Conservation (phyloP, 2,888 invertebrate genomes). For the Chalcosyrphus nemorum region DNA sequence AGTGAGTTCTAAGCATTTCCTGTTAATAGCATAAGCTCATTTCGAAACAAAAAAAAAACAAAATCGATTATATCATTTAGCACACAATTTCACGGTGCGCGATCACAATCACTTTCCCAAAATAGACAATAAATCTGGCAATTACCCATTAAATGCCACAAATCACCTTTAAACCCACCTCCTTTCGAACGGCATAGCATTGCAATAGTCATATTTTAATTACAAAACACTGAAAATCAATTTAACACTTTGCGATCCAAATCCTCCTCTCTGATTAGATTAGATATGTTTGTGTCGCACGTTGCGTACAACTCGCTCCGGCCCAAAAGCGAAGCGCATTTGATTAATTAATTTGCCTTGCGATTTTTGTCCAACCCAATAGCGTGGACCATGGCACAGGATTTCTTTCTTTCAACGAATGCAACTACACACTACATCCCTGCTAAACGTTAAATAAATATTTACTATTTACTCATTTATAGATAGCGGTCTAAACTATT, state of each 20-base stretch:
- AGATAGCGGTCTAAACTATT: conserved; percentile 44
- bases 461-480: conserved; percentile 45
- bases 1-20: neutral
- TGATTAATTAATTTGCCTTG: conserved; percentile 30
- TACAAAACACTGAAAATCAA: conserved; percentile 69
- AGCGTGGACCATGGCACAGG: conserved; percentile 1
- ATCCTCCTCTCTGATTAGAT: conserved; percentile 64
- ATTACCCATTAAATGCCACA: conserved; percentile 39
- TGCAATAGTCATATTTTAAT: conserved; percentile 63
- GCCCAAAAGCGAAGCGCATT: neutral
- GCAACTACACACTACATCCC: conserved; percentile 36
- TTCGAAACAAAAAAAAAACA: neutral
- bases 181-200: conserved; percentile 3
- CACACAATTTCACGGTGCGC: neutral
- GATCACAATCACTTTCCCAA: conserved; percentile 21
- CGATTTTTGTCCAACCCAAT: conserved; percentile 1
- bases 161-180: conserved; percentile 44
- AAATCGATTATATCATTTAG: neutral
- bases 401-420: conserved; percentile 11
- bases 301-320: conserved; percentile 1
- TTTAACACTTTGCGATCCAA: conserved; percentile 61
- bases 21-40: conserved; percentile 15
- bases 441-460: conserved; percentile 44
- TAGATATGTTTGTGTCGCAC: conserved; percentile 45
- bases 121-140: conserved; percentile 32